Evolutionary conservation across 2,797 vertebrate genomes (phyloP), one percentile per base, ranked within the genome.

Genomic region (Danio albolineatus): DNA sequence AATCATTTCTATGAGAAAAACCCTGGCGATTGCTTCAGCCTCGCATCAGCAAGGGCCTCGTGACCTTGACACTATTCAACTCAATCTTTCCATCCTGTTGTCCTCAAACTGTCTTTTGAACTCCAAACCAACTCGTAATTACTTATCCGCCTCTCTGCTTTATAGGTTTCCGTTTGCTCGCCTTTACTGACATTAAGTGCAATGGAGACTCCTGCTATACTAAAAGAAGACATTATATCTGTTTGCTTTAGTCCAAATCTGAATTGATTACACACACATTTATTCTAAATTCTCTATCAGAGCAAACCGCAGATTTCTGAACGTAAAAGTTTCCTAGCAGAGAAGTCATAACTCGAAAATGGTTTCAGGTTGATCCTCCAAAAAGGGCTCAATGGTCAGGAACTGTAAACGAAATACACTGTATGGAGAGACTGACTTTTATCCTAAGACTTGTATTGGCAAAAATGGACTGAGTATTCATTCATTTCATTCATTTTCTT

Each of bases 41-140:
- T 41, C 66, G 61, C 10, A 19, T 78, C 76, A 71, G 70, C 46
- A 28, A 69, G n/a, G 28, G 43, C 54, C 44, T 59, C 41, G 56
- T 43, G 76, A 78, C 66, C 56, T 78, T 71, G 76, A 71, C 46
- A 61, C 66, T 71, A 21, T 61, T 51, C 46, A 78, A 61, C 46
- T 70, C 43, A 59, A 49, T 73, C 54, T 78, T 53, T 69, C 16
- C 56, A 78, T 61, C 5, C 43, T 6, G 17, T 61, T 71, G 76
- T 71, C 44, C 56, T 76, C 51, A 39, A 60, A 53, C 10, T 51
- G 54, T 78, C 44, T 59, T 78, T 21, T 69, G 17, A 70, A 48
- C 75, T 17, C 4, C 0, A 57, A 77, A 49, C 64, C 7, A 8
- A 49, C 21, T 59, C 8, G 44, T 67, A 46, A 48, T 57, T 57